Base-by-base conservation (phyloP, 2,113 vertebrate species). In the Cynocephalus volans region DNA sequence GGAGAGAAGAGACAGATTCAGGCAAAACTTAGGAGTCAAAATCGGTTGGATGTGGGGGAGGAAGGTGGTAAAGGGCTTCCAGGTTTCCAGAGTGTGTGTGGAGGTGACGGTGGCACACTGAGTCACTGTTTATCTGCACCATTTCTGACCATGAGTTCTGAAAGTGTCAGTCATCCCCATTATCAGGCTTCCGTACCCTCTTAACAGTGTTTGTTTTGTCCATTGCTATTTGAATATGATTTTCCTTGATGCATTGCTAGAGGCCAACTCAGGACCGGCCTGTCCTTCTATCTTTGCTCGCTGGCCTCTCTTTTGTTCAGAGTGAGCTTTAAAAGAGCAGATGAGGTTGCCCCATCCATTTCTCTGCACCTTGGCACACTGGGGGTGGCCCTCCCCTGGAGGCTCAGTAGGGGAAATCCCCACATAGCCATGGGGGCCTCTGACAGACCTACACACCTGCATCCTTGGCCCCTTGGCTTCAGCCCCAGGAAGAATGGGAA, bases 11-110 rank as follows among this genome's bases (percentile, higher is more conserved):
- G 72, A 52, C 12, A 50, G 64, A n/a, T 14, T 36, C n/a, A n/a
- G 67, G 64, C 52, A 21, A 17, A 41, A 52, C 33, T 26, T 12
- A 28, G 45, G 85, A 89, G 62, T 52, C 41, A 33, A 1, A n/a
- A 58, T 15, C 23, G 41, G 41, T 56, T 65, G 83, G 8, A 18
- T 4, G 58, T 60, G 10, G 19, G 13, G 60, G 69, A 72, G 11
- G 21, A 26, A 65, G 45, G 65, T 14, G 4, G 58, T 8, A 24
- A 8, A 11, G 36, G 33, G 54, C 41, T 36, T 45, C 48, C 3
- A 0, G 41, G 26, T 8, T 26, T 15, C 17, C 17, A 14, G 62
- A 5, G n/a, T 21, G 54, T 41, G 48, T 1, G 0, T 45, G 18
- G 62, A 24, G 62, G 19, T 2, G 11, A 23, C 0, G 2, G 58